A percentile compares a stretch with the other conserved stretches of the same genome.
phyloP scores from a whole-genome alignment of 2,113 vertebrate species.

The Saguinus imperator region DNA sequence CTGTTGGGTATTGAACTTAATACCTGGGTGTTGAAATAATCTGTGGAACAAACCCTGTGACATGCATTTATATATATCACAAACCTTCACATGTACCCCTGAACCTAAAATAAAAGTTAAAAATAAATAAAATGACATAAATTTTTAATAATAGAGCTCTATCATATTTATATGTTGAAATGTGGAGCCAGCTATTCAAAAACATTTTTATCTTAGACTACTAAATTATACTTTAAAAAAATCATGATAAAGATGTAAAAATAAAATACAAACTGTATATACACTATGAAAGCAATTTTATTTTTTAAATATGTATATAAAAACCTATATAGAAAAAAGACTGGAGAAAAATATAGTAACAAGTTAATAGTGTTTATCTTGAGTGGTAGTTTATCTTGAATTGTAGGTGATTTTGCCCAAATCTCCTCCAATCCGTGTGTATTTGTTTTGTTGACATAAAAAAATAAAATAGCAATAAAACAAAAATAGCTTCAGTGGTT shows the following conservation, averaged over 20 bases:
- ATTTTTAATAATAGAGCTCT: not conserved
- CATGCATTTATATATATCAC: no score
- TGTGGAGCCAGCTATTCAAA: not conserved
- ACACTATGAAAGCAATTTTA: not conserved
- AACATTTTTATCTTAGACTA: not conserved
- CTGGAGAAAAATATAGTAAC: not conserved
- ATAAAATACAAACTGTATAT: not conserved
- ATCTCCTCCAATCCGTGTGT: not conserved
- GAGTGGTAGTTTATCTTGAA: not conserved
- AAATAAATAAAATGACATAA: not conserved
- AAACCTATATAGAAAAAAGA: not conserved
- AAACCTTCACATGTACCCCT: no score
- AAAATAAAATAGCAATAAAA: not conserved
- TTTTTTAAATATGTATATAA: not conserved
- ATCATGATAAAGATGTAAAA: not conserved
- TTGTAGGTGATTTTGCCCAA: not conserved
- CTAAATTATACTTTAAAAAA: not conserved
- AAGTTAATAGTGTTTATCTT: not conserved
- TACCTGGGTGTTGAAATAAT: no score
- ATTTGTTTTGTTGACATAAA: not conserved
- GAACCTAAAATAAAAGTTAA: no score
- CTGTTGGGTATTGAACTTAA: no score
- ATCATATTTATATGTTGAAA: not conserved
- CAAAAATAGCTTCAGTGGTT: not conserved
- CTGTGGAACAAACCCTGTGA: no score